Conservation (phyloP, 2,888 invertebrate species). For the Drosophila pegasa region DNA sequence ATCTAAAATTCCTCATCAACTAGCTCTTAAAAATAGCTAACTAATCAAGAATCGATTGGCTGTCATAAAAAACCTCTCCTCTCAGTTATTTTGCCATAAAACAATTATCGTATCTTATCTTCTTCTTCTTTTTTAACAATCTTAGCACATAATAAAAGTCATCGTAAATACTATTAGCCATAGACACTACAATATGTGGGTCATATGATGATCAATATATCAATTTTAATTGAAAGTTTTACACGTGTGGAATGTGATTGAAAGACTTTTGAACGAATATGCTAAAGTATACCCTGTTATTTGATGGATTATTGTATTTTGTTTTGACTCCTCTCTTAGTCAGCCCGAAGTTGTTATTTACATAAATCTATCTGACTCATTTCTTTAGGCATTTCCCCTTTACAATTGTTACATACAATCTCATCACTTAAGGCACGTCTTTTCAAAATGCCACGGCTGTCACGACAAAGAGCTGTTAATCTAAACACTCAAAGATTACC, state of each 20-base stretch:
- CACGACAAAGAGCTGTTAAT: slow-evolving; percentile 46
- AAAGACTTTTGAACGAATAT: background rate
- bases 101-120: slow-evolving; percentile 42
- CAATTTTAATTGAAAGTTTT: slow-evolving; percentile 30
- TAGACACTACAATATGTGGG: slow-evolving; percentile 56
- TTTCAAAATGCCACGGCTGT: slow-evolving; percentile 28
- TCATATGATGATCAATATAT: slow-evolving; percentile 46
- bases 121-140: slow-evolving; percentile 37
- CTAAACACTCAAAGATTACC: slow-evolving; percentile 27
- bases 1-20: slow-evolving; percentile 4
- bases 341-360: background rate
- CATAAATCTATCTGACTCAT: background rate
- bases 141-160: slow-evolving; percentile 60
- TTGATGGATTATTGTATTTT: no score
- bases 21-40: slow-evolving; percentile 11
- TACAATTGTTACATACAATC: background rate
- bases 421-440: background rate
- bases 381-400: background rate
- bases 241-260: background rate
- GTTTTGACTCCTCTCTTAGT: background rate
- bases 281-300: slow-evolving; percentile 10
- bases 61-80: slow-evolving; percentile 42
- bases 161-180: slow-evolving; percentile 8
- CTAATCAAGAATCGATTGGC: slow-evolving; percentile 44
- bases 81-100: slow-evolving; percentile 37